These are phyloP conservation scores for Parapristionchus giblindavisi DNA, from an alignment of 2,888 invertebrate genomes.

Conservation along the genomic window DNA sequence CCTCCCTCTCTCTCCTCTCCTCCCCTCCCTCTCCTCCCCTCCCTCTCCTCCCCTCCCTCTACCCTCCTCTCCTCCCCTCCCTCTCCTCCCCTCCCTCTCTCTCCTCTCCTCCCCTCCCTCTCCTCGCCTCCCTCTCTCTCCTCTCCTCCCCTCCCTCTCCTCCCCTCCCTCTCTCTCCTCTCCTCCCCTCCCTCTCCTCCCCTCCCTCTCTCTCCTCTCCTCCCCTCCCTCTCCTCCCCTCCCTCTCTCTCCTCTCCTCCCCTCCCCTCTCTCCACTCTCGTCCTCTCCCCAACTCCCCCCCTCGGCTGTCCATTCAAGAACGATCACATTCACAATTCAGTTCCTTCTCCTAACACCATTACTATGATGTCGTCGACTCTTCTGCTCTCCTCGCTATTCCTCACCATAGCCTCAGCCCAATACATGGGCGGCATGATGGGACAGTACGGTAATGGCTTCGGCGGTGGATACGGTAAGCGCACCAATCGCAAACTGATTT, in stretches of 20 bases:
- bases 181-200: neutral
- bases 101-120: neutral
- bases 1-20: neutral
- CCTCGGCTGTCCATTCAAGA: neutral
- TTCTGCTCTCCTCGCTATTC: neutral
- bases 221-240: neutral
- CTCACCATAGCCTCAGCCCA: constrained; percentile 4
- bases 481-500: too few species aligned
- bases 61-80: neutral
- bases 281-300: neutral
- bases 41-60: neutral
- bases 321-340: too few species aligned
- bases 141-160: neutral
- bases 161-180: neutral
- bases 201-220: neutral
- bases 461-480: constrained; percentile 26
- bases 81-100: neutral
- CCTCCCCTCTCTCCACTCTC: neutral
- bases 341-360: too few species aligned
- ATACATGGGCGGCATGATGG: constrained; percentile 25
- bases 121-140: neutral
- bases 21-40: neutral
- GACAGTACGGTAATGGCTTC: constrained; percentile 5
- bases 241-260: neutral
- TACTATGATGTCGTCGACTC: neutral